These are phyloP conservation scores for Gastrophryne carolinensis DNA, from an alignment of 2,797 vertebrate genomes.

Conservation along the genomic window DNA sequence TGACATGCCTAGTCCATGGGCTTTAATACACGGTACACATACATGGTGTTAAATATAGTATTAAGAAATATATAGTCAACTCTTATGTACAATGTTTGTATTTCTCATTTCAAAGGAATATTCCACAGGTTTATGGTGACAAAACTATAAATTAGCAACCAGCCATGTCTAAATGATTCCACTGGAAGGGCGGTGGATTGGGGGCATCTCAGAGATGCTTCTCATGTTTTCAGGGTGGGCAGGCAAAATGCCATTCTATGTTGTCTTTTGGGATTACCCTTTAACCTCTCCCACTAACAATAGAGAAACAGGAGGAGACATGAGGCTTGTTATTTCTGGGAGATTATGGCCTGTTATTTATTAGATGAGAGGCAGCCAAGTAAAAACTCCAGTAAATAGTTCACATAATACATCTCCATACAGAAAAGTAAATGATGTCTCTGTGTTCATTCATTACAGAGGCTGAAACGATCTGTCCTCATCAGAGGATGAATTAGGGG, in stretches of 20 bases:
- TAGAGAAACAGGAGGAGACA: conserved; percentile 12
- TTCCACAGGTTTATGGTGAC: no score
- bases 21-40: no score
- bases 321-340: conserved; percentile 23
- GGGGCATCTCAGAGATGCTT: conserved; percentile 12
- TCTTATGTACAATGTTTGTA: no score
- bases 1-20: no score
- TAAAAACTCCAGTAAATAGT: background rate
- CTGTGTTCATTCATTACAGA: background rate
- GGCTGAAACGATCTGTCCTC: no score
- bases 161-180: no score
- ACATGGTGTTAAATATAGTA: no score
- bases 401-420: background rate
- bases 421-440: background rate
- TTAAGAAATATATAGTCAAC: no score
- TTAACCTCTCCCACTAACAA: conserved; percentile 24
- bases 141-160: no score
- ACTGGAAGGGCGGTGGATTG: no score
- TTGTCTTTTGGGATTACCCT: conserved; percentile 41
- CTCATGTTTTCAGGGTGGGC: background rate
- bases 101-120: no score
- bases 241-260: conserved; percentile 29
- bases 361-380: background rate
- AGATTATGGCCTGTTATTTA: conserved; percentile 20
- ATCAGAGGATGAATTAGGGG: no score